A percentile compares a stretch with the other conserved stretches of the same genome.
Conservation (phyloP, 1,140 invertebrate genomes). For the Drosophila malerkotliana region DNA sequence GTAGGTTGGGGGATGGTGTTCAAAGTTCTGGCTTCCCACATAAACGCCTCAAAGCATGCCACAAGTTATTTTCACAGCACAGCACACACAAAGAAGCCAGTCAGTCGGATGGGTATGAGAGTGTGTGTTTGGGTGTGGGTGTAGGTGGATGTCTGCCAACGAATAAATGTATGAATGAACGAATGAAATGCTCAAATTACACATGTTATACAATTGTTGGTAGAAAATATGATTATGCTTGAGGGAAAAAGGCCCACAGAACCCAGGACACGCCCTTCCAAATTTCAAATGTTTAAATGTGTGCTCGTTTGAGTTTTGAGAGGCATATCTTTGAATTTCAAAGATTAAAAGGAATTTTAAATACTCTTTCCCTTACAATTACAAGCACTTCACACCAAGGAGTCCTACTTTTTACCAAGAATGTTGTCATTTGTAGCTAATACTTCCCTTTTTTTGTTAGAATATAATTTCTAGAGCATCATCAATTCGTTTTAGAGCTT, state of each 20-base stretch:
- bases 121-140: not conserved
- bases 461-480: not conserved
- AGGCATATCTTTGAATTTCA: constrained; percentile 7
- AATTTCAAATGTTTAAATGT: constrained; percentile 32
- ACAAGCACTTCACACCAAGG: too few species aligned
- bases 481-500: not conserved
- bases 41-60: constrained; percentile 75
- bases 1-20: not conserved
- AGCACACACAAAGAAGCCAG: constrained; percentile 30
- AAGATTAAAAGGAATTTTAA: not conserved
- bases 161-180: constrained; percentile 60
- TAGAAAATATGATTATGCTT: constrained; percentile 68
- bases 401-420: too few species aligned
- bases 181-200: constrained; percentile 77
- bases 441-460: too few species aligned
- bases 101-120: constrained; percentile 25
- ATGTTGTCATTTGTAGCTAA: too few species aligned
- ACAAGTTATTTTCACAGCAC: constrained; percentile 71
- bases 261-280: constrained; percentile 19
- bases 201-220: constrained; percentile 78
- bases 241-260: constrained; percentile 40
- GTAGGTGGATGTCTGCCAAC: constrained; percentile 17
- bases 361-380: constrained; percentile 2
- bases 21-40: constrained; percentile 42
- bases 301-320: constrained; percentile 13